Conservation (phyloP, 2,888 invertebrate genomes). For the Allygus modestus region DNA sequence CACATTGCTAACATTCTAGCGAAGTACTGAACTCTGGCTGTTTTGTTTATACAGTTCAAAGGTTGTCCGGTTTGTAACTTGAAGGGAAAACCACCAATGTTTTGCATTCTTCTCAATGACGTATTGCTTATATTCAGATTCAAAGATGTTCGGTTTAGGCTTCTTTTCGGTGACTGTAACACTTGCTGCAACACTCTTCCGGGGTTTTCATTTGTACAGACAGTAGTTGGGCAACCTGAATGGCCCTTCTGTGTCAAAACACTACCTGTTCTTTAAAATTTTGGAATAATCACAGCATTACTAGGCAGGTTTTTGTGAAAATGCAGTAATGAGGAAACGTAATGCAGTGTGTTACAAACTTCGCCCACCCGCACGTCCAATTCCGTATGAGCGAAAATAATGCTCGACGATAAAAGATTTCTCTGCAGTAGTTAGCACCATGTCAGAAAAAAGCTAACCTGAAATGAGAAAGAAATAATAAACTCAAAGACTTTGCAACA, state of each 20-base stretch:
- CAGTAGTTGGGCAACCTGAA: conserved; percentile 37
- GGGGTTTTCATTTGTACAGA: conserved; percentile 52
- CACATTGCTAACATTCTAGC: conserved; percentile 35
- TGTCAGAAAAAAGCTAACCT: conserved; percentile 32
- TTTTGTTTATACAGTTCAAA: conserved; percentile 39
- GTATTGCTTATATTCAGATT: conserved; percentile 17
- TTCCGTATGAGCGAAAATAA: conserved; percentile 40
- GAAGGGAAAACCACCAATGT: conserved; percentile 50
- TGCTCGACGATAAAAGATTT: conserved; percentile 32
- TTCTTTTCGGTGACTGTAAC: conserved; percentile 34
- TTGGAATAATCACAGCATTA: conserved; percentile 23
- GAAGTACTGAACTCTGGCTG: conserved; percentile 50
- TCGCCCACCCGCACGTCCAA: conserved; percentile 9
- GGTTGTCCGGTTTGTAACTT: conserved; percentile 49
- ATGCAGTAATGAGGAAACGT: not conserved
- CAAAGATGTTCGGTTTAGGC: not conserved
- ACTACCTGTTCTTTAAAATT: conserved; percentile 20
- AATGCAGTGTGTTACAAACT: conserved; percentile 43
- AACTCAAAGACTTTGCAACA: not conserved
- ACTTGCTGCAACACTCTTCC: conserved; percentile 49
- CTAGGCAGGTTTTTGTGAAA: not conserved
- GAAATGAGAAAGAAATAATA: conserved; percentile 6
- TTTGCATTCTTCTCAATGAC: conserved; percentile 10
- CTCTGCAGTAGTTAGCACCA: conserved; percentile 32
- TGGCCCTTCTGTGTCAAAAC: conserved; percentile 25